Evolutionary conservation across 2,888 invertebrate species (phyloP).

Genomic region (Trypoxylon attenuatum): DNA sequence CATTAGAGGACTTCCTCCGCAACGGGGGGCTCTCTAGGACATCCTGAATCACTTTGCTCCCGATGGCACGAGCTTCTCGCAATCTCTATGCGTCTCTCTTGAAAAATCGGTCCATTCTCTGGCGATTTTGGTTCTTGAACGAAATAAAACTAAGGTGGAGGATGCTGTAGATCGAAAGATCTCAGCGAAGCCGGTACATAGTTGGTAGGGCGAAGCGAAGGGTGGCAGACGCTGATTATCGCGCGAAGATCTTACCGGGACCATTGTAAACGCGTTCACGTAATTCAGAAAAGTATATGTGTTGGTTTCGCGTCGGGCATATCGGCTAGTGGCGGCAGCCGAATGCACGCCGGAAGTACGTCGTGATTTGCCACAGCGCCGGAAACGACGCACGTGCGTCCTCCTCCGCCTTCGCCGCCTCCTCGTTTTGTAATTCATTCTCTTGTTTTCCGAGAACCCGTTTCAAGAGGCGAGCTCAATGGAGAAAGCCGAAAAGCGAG

Average conservation of each 20-base stretch:
- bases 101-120: no score
- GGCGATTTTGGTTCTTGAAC: no score
- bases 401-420: slow-evolving; percentile 23
- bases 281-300: slow-evolving; percentile 55
- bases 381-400: slow-evolving; percentile 56
- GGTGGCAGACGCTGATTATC: slow-evolving; percentile 30
- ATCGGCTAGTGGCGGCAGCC: slow-evolving; percentile 16
- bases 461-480: no score
- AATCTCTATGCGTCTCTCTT: no score
- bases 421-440: slow-evolving; percentile 43
- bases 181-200: slow-evolving; percentile 27
- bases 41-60: slow-evolving; percentile 20
- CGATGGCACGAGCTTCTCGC: neutral
- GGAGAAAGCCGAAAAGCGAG: no score
- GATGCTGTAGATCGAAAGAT: no score
- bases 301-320: slow-evolving; percentile 53
- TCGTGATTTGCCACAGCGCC: slow-evolving; percentile 59
- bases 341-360: slow-evolving; percentile 52
- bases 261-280: slow-evolving; percentile 52
- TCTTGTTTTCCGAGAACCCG: slow-evolving; percentile 39
- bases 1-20: slow-evolving; percentile 35
- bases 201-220: slow-evolving; percentile 11
- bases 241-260: slow-evolving; percentile 24
- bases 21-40: slow-evolving; percentile 8
- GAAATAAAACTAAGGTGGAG: no score